phyloP scores from a whole-genome alignment of 2,113 vertebrate species.

The Phyllopteryx taeniolatus region DNA sequence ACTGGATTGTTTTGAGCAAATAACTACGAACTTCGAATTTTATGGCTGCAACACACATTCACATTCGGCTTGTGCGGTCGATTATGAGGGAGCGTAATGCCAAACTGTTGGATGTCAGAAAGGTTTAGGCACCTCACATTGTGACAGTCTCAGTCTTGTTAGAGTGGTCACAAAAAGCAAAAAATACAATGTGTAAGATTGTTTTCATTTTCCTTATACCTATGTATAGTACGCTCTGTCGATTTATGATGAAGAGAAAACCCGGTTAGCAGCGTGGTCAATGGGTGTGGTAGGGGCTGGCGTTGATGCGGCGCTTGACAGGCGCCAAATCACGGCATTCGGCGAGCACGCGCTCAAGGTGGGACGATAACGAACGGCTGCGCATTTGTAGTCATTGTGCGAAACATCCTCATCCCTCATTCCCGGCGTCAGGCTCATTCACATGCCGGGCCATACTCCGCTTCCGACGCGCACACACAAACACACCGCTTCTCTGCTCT shows the following conservation, averaged over 20 bases:
- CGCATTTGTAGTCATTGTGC: slow-evolving; percentile 58
- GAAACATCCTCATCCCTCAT: slow-evolving; percentile 48
- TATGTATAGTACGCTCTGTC: background rate
- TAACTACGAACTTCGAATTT: no score
- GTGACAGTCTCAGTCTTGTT: no score
- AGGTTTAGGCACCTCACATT: no score
- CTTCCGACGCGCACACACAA: slow-evolving; percentile 11
- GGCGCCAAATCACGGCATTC: background rate
- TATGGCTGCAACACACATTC: no score
- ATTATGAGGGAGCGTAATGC: no score
- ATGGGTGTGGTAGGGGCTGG: no score
- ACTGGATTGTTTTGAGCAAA: no score
- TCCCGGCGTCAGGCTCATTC: slow-evolving; percentile 41
- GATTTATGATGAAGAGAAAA: background rate
- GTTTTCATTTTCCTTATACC: no score
- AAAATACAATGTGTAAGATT: slow-evolving; percentile 9
- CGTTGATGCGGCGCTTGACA: no score
- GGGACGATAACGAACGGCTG: slow-evolving; percentile 43
- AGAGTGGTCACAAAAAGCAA: slow-evolving; percentile 11
- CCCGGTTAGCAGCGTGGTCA: no score
- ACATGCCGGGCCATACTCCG: slow-evolving; percentile 45
- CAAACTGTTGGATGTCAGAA: no score
- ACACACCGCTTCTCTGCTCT: slow-evolving; percentile 20
- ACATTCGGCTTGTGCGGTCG: no score
- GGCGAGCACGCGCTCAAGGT: slow-evolving; percentile 27